Conservation (phyloP, 2,113 vertebrate genomes). For the Bubo scandiacus region DNA sequence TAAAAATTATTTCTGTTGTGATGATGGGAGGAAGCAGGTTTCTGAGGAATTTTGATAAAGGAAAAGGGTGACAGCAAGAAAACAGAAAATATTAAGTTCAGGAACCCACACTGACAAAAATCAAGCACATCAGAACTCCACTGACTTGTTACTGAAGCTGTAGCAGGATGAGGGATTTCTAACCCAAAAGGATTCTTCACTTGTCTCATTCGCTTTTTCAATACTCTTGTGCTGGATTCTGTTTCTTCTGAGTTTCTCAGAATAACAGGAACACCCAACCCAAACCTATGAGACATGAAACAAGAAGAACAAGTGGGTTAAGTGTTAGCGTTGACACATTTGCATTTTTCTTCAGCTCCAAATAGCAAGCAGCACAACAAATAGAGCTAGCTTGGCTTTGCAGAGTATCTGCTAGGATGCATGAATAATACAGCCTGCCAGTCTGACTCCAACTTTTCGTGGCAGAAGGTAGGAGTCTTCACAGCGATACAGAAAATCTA, state of each 20-base stretch:
- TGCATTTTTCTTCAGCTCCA: background rate
- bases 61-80: background rate
- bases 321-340: background rate
- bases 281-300: slow-evolving; percentile 80
- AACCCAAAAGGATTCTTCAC: slow-evolving; percentile 93
- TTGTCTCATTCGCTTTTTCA: slow-evolving; percentile 91
- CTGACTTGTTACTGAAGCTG: slow-evolving; percentile 84
- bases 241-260: slow-evolving; percentile 89
- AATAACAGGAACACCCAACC: slow-evolving; percentile 91
- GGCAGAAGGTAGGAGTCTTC: background rate
- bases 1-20: background rate
- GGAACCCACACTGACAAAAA: background rate
- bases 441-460: background rate
- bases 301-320: background rate
- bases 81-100: background rate
- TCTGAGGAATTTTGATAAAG: background rate
- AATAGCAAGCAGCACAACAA: background rate
- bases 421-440: background rate
- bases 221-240: slow-evolving; percentile 74
- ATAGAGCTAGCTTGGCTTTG: background rate
- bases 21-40: background rate
- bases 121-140: background rate
- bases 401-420: background rate
- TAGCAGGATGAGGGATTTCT: slow-evolving; percentile 72
- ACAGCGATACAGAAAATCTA: background rate